Percentiles rank a stretch among this genome's conserved stretches.
phyloP scores from a whole-genome alignment of 2,797 vertebrate genomes.

The Tragelaphus eurycerus region DNA sequence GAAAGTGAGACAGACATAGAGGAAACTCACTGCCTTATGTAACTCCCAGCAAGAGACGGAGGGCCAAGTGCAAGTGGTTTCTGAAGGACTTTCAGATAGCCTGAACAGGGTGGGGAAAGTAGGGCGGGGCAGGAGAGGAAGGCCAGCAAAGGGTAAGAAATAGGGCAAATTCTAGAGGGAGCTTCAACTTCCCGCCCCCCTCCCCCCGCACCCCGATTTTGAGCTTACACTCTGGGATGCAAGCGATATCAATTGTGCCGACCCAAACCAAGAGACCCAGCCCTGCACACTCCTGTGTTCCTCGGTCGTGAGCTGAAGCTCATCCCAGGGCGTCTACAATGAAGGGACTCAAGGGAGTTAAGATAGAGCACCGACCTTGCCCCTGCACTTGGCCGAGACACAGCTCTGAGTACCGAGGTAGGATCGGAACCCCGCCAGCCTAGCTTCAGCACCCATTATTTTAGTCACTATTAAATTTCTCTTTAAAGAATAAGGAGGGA shows the following conservation, averaged over 20 bases:
- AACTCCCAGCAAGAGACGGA: not conserved
- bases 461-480: not conserved
- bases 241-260: not conserved
- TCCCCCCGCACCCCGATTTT: not conserved
- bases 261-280: not conserved
- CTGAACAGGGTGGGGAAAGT: accelerated
- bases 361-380: accelerated
- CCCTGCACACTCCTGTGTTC: no score
- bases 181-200: not conserved
- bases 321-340: not conserved
- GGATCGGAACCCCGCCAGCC: not conserved
- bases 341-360: not conserved
- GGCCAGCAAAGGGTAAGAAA: not conserved
- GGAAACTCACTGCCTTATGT: not conserved
- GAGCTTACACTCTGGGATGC: not conserved
- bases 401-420: not conserved
- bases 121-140: not conserved
- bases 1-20: not conserved
- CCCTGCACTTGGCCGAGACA: not conserved
- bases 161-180: not conserved
- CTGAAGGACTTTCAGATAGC: not conserved
- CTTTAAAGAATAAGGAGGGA: not conserved
- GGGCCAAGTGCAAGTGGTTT: not conserved
- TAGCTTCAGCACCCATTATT: not conserved
- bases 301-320: not conserved